These are phyloP conservation scores for Pyrrhura leucotis DNA, from an alignment of 2,797 vertebrate species.

Conservation along the genomic window DNA sequence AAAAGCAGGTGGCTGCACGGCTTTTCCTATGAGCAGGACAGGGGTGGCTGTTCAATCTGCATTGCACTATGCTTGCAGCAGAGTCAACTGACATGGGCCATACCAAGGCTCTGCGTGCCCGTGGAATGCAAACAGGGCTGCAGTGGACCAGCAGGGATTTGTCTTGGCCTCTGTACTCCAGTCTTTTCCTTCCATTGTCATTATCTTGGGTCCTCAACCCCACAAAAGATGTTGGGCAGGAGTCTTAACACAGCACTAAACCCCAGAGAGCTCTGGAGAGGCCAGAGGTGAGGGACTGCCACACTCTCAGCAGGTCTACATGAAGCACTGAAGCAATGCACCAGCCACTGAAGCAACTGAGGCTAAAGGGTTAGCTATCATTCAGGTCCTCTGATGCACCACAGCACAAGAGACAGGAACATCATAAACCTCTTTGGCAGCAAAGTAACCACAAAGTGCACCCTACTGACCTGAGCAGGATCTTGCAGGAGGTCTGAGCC, in stretches of 20 bases:
- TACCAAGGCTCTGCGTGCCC: background rate
- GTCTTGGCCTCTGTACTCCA: background rate
- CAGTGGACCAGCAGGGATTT: background rate
- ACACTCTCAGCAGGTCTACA: fast-evolving
- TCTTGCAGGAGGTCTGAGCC: fast-evolving
- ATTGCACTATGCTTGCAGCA: background rate
- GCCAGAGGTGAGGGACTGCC: background rate
- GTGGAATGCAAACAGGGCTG: background rate
- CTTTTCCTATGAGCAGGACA: background rate
- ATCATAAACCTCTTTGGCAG: background rate
- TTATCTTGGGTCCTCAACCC: background rate
- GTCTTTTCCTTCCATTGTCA: background rate
- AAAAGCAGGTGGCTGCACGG: background rate
- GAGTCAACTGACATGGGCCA: fast-evolving
- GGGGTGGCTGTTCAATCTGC: fast-evolving
- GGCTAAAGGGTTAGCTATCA: background rate
- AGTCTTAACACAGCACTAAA: background rate
- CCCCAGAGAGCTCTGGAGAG: background rate
- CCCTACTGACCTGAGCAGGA: background rate
- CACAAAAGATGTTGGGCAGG: background rate
- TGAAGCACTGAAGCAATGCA: background rate
- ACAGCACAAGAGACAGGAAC: background rate
- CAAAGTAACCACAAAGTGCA: background rate
- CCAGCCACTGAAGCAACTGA: background rate
- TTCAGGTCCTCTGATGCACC: background rate